phyloP scores from a whole-genome alignment of 2,888 invertebrate genomes.

The Cecidostiba fungosa region DNA sequence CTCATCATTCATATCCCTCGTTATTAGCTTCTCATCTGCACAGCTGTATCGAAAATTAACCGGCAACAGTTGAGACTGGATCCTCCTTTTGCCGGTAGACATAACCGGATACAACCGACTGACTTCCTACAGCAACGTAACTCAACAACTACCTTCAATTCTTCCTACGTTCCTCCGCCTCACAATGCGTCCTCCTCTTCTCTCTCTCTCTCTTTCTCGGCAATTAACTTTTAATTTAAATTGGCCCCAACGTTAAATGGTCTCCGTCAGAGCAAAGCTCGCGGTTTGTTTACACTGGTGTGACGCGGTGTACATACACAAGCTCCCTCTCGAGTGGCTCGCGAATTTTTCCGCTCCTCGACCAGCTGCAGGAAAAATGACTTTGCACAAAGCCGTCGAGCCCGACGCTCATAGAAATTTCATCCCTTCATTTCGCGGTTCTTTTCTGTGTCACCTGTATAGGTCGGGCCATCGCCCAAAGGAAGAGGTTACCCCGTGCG shows the following conservation, averaged over 20 bases:
- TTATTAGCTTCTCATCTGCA: not conserved
- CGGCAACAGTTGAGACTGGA: not conserved
- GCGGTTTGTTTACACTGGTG: slow-evolving; percentile 8
- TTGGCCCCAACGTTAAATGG: slow-evolving; percentile 31
- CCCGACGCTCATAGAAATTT: slow-evolving; percentile 71
- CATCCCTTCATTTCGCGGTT: slow-evolving; percentile 71
- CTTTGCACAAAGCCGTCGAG: not conserved
- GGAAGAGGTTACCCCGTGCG: not conserved
- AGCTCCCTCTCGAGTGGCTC: not conserved
- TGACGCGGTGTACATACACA: not conserved
- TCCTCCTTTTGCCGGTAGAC: too few relatives aligned
- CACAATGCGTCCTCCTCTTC: too few relatives aligned
- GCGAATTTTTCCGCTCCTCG: slow-evolving; percentile 12
- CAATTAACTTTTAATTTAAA: slow-evolving; percentile 43
- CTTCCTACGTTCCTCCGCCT: too few relatives aligned
- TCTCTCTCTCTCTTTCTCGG: not conserved
- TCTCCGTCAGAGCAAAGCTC: not conserved
- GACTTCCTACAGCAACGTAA: too few relatives aligned
- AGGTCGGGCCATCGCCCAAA: slow-evolving; percentile 21
- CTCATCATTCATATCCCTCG: not conserved
- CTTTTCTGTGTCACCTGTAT: slow-evolving; percentile 59
- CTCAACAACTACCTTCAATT: slow-evolving; percentile 11
- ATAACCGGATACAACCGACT: too few relatives aligned
- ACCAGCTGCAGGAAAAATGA: slow-evolving; percentile 16
- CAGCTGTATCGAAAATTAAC: not conserved